Base-by-base conservation (phyloP, 2,888 invertebrate genomes). In the Sceliomorpha sp. region DNA sequence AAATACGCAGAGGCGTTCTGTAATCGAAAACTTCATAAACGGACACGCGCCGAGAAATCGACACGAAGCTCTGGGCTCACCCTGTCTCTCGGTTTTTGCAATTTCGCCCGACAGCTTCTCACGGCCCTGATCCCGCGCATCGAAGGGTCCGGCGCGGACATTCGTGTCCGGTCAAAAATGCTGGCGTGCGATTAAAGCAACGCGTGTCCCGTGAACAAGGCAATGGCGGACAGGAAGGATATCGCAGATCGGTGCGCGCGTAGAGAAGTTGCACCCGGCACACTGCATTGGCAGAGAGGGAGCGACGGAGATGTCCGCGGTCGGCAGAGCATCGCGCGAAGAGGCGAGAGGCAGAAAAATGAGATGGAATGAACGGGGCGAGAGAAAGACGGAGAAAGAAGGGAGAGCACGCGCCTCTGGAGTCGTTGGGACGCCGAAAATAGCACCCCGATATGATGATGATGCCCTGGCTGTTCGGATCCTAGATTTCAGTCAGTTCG, bases 401-500 rank as follows among this genome's bases (percentile, higher is more conserved):
- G 51, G 73, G 59, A 71, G 73, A 70, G 79, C 74, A 73, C 76
- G 80, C 77, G 79, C 78, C 84, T 85, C 86, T 85, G 86, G 86
- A 86, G 85, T 86, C 86, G 86, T 86, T 80, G 85, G 84, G 85
- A 81, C 79, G 84, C 86, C 84, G 82, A 87, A 88, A 88, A 88
- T 87, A 88, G 88, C 86, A 82, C 82, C 82, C 82, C 86, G 83
- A 85, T 87, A 86, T 85, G 87, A 87, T 85, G 87, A 87, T 84
- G 87, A 88, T 81, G 87, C 84, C 86, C 88, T 81, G 85, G 82
- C 79, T 82, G 76, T 75, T 69, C 80, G 82, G 84, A 82, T 87
- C 83, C 86, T 86, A 86, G 87, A 86, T 88, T 88, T 88, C 87
- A 88, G 88, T 88, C 85, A 87, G 87, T 87, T 87, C 82, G 85